These are phyloP conservation scores for Genyomyrus donnyi DNA, from an alignment of 2,113 vertebrate genomes.

Conservation along the genomic window DNA sequence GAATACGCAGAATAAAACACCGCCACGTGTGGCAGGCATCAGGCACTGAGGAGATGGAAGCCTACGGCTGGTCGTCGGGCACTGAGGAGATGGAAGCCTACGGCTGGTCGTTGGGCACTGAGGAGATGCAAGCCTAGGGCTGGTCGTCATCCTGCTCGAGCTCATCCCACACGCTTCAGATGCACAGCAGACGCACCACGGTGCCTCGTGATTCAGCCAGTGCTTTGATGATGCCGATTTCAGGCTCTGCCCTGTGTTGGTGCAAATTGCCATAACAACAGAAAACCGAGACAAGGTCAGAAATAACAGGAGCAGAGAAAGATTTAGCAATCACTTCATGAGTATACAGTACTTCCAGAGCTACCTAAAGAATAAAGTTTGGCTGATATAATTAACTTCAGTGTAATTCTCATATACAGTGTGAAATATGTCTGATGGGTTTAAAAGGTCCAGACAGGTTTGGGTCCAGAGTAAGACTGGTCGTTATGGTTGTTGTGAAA, in stretches of 20 bases:
- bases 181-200: background rate
- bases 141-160: background rate
- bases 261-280: background rate
- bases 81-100: background rate
- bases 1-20: background rate
- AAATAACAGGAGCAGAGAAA: background rate
- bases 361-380: constrained; percentile 26
- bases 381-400: constrained; percentile 5
- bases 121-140: background rate
- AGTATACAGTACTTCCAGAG: background rate
- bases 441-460: background rate
- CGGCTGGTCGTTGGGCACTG: background rate
- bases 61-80: background rate
- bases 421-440: background rate
- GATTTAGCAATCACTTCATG: background rate
- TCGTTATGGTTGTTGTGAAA: background rate
- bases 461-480: background rate
- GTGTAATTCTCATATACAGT: background rate
- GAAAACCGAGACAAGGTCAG: background rate
- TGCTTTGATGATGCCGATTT: background rate
- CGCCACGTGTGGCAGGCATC: background rate
- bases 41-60: background rate
- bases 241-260: background rate
- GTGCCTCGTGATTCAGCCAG: background rate
- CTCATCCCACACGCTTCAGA: background rate